These are phyloP conservation scores for Megalops atlanticus DNA, from an alignment of 2,113 vertebrate species.

Conservation along the genomic window DNA sequence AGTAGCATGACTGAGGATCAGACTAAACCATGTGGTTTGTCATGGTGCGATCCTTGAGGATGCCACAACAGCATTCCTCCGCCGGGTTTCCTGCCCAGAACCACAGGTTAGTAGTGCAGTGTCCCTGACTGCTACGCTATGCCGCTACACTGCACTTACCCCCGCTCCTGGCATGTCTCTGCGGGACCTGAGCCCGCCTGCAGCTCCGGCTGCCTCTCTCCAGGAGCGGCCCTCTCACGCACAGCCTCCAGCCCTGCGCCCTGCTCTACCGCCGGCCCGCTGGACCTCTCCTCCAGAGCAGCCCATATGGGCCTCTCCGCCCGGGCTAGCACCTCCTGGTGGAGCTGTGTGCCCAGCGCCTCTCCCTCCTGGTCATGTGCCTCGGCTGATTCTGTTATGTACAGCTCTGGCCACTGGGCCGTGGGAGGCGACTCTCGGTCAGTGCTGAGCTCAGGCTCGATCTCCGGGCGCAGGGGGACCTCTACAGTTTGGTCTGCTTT, in stretches of 20 bases:
- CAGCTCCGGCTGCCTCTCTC: conserved; percentile 14
- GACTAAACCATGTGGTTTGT: too few relatives aligned
- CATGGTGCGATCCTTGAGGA: too few relatives aligned
- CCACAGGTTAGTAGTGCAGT: neutral
- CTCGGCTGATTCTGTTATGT: conserved; percentile 3
- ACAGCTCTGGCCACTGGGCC: neutral
- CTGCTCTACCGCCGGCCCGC: conserved; percentile 42
- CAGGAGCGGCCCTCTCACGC: conserved; percentile 29
- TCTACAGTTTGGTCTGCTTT: neutral
- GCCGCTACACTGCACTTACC: conserved; percentile 26
- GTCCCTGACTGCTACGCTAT: neutral
- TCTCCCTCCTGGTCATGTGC: neutral
- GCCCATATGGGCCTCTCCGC: conserved; percentile 65
- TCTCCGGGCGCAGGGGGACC: neutral
- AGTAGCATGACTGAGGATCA: too few relatives aligned
- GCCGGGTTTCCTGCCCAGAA: neutral
- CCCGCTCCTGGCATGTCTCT: neutral
- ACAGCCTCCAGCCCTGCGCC: conserved; percentile 30
- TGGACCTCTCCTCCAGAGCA: conserved; percentile 54
- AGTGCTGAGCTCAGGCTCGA: neutral
- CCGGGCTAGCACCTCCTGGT: conserved; percentile 27
- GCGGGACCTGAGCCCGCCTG: neutral
- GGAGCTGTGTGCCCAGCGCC: conserved; percentile 19
- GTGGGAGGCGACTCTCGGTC: neutral
- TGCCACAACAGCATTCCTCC: neutral